These are phyloP conservation scores for Styela plicata DNA, from an alignment of 23 tunicate species.

Conservation along the genomic window DNA sequence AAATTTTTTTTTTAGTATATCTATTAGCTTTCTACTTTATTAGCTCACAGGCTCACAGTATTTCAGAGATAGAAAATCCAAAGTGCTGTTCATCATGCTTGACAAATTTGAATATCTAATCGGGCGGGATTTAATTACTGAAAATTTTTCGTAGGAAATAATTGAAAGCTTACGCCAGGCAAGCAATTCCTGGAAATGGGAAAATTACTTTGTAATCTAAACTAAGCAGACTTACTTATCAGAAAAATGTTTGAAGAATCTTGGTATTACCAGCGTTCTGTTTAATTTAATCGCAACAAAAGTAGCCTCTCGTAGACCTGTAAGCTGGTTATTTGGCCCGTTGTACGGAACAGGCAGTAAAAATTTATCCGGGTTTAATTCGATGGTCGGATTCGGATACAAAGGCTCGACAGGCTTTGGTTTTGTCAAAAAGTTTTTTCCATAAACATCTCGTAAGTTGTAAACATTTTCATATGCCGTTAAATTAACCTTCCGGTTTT, in stretches of 20 bases:
- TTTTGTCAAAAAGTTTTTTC: background rate
- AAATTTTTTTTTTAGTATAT: no score
- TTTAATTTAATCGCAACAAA: slow-evolving; percentile 20
- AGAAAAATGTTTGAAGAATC: slow-evolving; percentile 13
- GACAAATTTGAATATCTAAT: no score
- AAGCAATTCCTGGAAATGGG: no score
- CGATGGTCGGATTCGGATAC: background rate
- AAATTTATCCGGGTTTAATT: slow-evolving; percentile 1
- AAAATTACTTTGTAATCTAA: no score
- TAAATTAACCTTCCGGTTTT: background rate
- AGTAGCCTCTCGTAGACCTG: background rate
- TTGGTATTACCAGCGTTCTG: slow-evolving; percentile 12
- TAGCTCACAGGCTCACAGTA: no score
- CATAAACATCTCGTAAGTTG: background rate
- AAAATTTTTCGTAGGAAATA: no score
- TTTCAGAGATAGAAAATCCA: no score
- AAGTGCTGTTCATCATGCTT: no score
- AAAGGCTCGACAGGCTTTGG: background rate
- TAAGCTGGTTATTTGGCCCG: slow-evolving; percentile 14
- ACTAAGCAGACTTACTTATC: no score
- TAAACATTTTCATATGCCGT: background rate
- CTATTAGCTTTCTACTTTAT: no score
- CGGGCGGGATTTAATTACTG: no score
- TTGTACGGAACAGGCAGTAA: background rate
- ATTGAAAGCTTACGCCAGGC: no score